A percentile compares a stretch with the other conserved stretches of the same genome.
phyloP scores from a whole-genome alignment of 2,113 vertebrate genomes.

The Silurus asotus region DNA sequence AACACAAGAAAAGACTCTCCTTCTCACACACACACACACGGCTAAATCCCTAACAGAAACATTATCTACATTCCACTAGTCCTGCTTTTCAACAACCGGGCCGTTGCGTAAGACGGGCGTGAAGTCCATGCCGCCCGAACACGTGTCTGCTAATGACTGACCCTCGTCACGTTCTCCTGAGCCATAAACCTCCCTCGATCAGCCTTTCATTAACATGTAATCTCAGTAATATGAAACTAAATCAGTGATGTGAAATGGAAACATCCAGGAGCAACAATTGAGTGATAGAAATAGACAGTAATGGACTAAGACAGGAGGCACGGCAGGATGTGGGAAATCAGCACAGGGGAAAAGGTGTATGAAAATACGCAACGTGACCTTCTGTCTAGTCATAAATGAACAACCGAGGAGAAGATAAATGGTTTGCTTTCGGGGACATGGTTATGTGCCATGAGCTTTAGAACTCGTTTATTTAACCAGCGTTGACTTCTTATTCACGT shows the following conservation, averaged over 20 bases:
- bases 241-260: background rate
- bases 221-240: background rate
- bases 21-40: background rate
- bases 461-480: too few species aligned
- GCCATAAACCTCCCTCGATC: background rate
- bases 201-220: background rate
- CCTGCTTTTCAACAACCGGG: background rate
- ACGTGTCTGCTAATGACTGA: background rate
- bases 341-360: background rate
- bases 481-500: too few species aligned
- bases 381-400: conserved; percentile 1
- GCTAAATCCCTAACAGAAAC: background rate
- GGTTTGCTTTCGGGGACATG: too few species aligned
- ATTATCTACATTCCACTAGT: background rate
- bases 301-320: background rate
- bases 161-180: background rate
- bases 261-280: background rate
- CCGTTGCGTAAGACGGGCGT: background rate
- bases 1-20: background rate
- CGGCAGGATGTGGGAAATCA: background rate
- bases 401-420: conserved; percentile 5
- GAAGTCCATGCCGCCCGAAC: conserved; percentile 24
- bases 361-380: background rate
- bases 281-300: background rate
- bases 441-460: too few species aligned